Base-by-base conservation (phyloP, 2,113 vertebrate species). In the Alouatta palliata region DNA sequence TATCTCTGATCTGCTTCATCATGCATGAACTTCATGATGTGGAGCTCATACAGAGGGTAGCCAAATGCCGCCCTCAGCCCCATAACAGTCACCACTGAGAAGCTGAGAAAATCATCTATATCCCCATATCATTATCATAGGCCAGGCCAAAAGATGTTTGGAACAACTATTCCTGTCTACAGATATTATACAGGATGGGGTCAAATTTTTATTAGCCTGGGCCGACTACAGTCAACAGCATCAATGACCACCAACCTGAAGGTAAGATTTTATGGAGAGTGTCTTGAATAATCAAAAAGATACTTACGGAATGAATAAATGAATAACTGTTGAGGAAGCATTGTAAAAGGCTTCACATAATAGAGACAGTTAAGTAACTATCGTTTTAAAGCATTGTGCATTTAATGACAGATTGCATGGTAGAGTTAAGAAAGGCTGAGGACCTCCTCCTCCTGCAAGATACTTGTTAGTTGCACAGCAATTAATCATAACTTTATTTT, bases 1-100 rank as follows among this genome's bases (percentile, higher is more conserved):
- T 93, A 79, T 92, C 86, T 97, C 73, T 83, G 58, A 68, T 86
- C 91, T 82, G 68, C 88, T 94, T 56, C 54, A 75, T 47, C 32
- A 6, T 94, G 68, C 37, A 43, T 27, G 13, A 14, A 45, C 91
- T 90, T 94, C 25, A 94, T 76, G 94, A 87, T 52, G 12, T 52
- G 81, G 43, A 61, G 27, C 47, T 96, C 71, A 82, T 45, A 95
- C 30, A 52, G 37, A 96, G 35, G n/a, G 25, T 30, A 88, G 43
- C 10, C 71, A 81, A 75, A n/a, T 20, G 68, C 11, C 45, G 14
- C 21, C 0, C 19, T n/a, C 27, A 6, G 8, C 3, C 20, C 37
- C 13, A 4, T 76, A 89, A 56, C 2, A 90, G 30, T 61, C 66
- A 83, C 5, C 82, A 73, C 32, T 75, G 23, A 87, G 14, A 87